These are phyloP conservation scores for Gavialis gangeticus DNA, from an alignment of 2,113 vertebrate genomes.

Conservation along the genomic window DNA sequence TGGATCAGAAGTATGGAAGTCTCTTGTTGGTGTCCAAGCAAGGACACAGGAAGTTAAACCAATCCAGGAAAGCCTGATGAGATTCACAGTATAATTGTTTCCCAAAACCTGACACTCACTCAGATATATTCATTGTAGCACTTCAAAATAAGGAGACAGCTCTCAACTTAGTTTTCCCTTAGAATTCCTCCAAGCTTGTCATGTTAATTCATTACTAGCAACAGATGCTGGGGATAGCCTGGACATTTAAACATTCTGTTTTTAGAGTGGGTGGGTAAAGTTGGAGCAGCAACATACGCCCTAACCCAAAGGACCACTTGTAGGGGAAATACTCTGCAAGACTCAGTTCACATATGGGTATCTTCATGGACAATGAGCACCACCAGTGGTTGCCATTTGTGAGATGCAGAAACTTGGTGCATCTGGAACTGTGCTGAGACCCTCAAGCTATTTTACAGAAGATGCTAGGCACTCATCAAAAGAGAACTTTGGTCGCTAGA, in stretches of 20 bases:
- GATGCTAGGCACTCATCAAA: background rate
- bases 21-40: background rate
- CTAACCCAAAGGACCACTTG: background rate
- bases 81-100: background rate
- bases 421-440: background rate
- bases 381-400: background rate
- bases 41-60: background rate
- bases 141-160: conserved; percentile 5
- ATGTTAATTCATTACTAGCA: background rate
- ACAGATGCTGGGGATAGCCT: background rate
- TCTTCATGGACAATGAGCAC: background rate
- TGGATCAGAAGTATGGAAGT: background rate
- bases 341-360: background rate
- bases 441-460: background rate
- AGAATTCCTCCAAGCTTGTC: background rate
- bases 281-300: background rate
- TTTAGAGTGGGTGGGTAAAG: background rate
- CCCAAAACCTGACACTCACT: background rate
- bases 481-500: background rate
- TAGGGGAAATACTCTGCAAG: background rate
- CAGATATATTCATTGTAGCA: background rate
- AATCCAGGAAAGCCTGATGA: rapidly evolving
- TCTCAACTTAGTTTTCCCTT: background rate
- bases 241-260: background rate
- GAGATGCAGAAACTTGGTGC: background rate